These are phyloP conservation scores for Pangasius macronema DNA, from an alignment of 2,797 vertebrate species.

Conservation along the genomic window DNA sequence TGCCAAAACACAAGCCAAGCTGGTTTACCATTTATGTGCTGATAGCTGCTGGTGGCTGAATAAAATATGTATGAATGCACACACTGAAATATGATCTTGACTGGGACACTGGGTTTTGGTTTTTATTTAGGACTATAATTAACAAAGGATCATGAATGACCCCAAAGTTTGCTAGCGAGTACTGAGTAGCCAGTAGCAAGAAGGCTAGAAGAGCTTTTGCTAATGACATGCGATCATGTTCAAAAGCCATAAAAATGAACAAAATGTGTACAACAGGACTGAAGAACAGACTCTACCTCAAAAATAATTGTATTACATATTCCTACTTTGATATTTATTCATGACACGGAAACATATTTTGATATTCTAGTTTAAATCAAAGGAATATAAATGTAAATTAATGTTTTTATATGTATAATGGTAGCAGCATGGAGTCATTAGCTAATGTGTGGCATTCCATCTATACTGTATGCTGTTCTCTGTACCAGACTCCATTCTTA, in stretches of 20 bases:
- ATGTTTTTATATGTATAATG: neutral
- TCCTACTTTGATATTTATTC: neutral
- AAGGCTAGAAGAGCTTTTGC: neutral
- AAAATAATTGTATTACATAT: neutral
- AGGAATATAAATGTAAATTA: neutral
- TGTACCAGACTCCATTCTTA: neutral
- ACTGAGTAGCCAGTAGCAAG: neutral
- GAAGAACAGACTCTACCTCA: neutral
- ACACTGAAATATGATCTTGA: neutral
- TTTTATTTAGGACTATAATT: neutral
- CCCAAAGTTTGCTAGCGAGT: neutral
- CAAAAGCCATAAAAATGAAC: neutral
- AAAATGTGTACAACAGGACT: neutral
- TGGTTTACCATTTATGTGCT: neutral
- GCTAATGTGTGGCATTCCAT: neutral
- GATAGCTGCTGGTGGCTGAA: neutral
- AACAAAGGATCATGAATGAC: neutral
- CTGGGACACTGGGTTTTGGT: neutral
- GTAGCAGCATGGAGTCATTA: neutral
- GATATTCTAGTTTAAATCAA: neutral
- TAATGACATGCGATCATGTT: too few relatives aligned
- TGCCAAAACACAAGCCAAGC: neutral
- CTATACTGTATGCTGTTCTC: too few relatives aligned
- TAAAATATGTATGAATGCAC: neutral
- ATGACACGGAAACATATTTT: neutral